These are phyloP conservation scores for Drosophila rhopaloa DNA, from an alignment of 1,140 invertebrate species.

Conservation along the genomic window DNA sequence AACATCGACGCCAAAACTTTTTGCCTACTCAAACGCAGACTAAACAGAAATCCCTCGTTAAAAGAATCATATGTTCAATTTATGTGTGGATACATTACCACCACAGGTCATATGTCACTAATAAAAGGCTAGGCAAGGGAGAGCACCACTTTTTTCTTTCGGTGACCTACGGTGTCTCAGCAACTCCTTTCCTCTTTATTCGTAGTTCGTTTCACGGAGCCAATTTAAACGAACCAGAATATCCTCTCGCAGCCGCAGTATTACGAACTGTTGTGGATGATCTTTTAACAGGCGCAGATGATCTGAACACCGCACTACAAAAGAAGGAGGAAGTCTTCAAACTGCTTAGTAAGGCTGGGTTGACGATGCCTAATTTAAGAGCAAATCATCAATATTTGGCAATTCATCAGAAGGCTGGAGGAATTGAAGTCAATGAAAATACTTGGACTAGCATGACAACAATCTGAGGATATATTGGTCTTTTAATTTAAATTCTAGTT, in stretches of 20 bases:
- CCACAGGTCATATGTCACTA: not conserved
- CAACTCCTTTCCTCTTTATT: not conserved
- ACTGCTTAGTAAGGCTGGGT: not conserved
- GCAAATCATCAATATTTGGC: not conserved
- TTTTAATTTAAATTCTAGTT: too few species aligned
- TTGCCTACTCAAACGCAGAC: too few species aligned
- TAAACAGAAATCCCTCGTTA: not conserved
- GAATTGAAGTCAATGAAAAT: too few species aligned
- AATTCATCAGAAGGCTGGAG: too few species aligned
- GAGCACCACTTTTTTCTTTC: not conserved
- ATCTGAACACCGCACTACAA: not conserved
- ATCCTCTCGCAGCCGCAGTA: too few species aligned
- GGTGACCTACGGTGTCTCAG: not conserved
- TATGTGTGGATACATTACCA: not conserved
- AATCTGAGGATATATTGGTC: too few species aligned
- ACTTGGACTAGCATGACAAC: too few species aligned
- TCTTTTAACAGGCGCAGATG: not conserved
- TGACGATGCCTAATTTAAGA: not conserved
- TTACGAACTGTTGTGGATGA: not conserved
- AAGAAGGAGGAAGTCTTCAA: not conserved
- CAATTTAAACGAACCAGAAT: too few species aligned
- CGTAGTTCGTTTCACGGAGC: not conserved
- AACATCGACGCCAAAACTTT: not conserved
- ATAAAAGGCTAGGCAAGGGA: too few species aligned
- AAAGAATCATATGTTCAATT: not conserved